A percentile compares a stretch with the other conserved stretches of the same genome.
phyloP scores from a whole-genome alignment of 2,113 vertebrate species.

The Symphodus melops region DNA sequence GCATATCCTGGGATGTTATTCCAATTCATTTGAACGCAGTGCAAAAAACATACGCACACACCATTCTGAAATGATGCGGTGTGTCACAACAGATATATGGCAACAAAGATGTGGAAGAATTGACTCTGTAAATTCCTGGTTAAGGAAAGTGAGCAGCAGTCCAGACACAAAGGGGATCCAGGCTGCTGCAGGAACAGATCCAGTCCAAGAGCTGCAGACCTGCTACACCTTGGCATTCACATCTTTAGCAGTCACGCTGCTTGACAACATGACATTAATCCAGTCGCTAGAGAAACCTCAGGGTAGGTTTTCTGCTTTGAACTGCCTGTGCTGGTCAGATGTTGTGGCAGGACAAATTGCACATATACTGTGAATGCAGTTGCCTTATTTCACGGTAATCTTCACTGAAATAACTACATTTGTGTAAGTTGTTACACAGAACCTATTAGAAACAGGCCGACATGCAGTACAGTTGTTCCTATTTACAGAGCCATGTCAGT shows the following conservation, averaged over 20 bases:
- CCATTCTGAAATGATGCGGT: constrained; percentile 30
- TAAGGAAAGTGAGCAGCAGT: constrained; percentile 33
- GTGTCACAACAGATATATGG: constrained; percentile 50
- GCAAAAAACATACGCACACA: neutral
- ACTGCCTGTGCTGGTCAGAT: constrained; percentile 19
- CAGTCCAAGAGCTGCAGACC: constrained; percentile 24
- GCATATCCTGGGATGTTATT: no score
- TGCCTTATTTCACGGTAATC: constrained; percentile 45
- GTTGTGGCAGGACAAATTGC: constrained; percentile 44
- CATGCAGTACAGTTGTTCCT: neutral
- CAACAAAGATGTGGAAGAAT: constrained; percentile 56
- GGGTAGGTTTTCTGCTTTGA: constrained; percentile 24
- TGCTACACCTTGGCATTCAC: constrained; percentile 43
- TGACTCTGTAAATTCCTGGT: constrained; percentile 33
- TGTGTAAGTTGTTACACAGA: constrained; percentile 20
- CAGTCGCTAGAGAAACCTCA: constrained; percentile 16
- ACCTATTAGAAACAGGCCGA: constrained; percentile 29
- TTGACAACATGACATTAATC: constrained; percentile 53
- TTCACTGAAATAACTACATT: constrained; percentile 13
- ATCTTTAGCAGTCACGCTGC: constrained; percentile 30
- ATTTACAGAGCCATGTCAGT: neutral
- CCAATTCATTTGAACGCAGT: constrained; percentile 23
- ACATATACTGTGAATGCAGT: constrained; percentile 6
- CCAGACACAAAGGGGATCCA: constrained; percentile 50
- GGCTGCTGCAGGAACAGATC: constrained; percentile 34